Evolutionary conservation across 2,797 vertebrate genomes (phyloP).

Genomic region (Hippocampus kuda): DNA sequence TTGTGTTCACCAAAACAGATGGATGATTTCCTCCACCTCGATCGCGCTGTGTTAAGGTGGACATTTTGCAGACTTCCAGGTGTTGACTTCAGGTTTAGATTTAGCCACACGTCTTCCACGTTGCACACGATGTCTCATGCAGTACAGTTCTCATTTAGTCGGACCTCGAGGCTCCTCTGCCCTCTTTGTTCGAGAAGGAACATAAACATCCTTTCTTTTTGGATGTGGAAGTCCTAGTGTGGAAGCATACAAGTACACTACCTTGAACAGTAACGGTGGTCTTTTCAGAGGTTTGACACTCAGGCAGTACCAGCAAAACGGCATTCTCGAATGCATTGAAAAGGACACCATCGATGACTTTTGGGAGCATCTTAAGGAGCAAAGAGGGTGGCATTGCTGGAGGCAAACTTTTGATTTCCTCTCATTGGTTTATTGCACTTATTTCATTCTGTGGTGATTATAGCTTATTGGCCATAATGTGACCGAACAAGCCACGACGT

Average conservation of each 20-base stretch:
- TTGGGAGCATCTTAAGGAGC: not conserved
- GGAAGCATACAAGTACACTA: not conserved
- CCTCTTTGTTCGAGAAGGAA: not conserved
- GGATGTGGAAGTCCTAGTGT: not conserved
- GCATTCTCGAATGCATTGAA: no score
- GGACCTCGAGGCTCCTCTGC: not conserved
- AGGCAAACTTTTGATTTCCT: conserved; percentile 27
- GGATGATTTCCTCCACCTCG: conserved; percentile 18
- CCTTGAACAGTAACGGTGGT: not conserved
- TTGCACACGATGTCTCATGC: conserved; percentile 4
- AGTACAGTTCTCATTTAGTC: not conserved
- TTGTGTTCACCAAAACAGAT: conserved; percentile 28
- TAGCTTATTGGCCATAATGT: conserved; percentile 25
- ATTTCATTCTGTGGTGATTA: conserved; percentile 45
- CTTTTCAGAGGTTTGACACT: not conserved
- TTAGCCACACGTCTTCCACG: not conserved
- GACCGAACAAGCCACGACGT: conserved; percentile 22
- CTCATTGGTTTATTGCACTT: conserved; percentile 65
- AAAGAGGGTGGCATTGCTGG: not conserved
- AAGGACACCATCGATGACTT: not conserved
- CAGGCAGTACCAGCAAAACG: not conserved
- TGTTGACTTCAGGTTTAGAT: not conserved
- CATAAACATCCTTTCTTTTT: not conserved
- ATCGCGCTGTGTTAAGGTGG: conserved; percentile 10
- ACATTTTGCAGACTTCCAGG: not conserved